These are phyloP conservation scores for Anabas testudineus DNA, from an alignment of 2,797 vertebrate genomes.

Conservation along the genomic window DNA sequence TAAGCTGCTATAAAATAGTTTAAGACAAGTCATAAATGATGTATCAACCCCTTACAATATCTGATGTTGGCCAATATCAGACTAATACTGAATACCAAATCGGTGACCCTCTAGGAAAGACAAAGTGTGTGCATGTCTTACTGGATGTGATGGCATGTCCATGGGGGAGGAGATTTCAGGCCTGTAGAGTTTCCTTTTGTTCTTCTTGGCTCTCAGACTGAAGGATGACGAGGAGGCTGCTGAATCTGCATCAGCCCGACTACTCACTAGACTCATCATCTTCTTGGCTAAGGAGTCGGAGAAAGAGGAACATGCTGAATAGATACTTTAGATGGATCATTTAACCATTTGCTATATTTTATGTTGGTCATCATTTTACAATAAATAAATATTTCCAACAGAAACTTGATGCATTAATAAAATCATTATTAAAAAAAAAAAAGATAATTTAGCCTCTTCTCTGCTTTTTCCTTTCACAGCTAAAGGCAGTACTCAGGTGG, in stretches of 20 bases:
- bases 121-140: constrained; percentile 40
- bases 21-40: too few species aligned
- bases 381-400: neutral
- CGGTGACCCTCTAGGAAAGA: too few species aligned
- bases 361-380: neutral
- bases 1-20: too few species aligned
- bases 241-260: constrained; percentile 59
- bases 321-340: neutral
- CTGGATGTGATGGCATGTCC: constrained; percentile 80
- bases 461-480: neutral
- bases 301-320: constrained; percentile 12
- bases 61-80: too few species aligned
- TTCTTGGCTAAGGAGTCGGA: constrained; percentile 80
- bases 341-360: neutral
- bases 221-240: constrained; percentile 55
- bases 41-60: too few species aligned
- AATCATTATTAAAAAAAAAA: neutral
- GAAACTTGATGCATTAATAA: neutral
- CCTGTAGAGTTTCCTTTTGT: constrained; percentile 75
- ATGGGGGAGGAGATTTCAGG: constrained; percentile 85
- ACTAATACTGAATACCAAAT: too few species aligned
- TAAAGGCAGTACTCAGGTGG: too few species aligned
- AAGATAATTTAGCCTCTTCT: neutral
- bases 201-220: constrained; percentile 66
- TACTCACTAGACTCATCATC: constrained; percentile 84